phyloP scores from a whole-genome alignment of 2,113 vertebrate species.

The Tinamus guttatus region DNA sequence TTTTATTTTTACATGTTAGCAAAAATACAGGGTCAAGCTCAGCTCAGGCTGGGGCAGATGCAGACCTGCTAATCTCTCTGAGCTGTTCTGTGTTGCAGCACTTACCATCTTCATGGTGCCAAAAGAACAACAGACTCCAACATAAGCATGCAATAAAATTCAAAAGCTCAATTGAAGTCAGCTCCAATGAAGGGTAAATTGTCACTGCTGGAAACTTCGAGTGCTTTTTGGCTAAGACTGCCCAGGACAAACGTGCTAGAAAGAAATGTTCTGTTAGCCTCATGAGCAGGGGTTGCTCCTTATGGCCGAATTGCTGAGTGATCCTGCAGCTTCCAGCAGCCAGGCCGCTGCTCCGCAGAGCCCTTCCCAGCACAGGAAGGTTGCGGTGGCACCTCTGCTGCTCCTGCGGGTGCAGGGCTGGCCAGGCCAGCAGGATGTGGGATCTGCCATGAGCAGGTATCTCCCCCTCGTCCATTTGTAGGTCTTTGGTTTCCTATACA shows the following conservation, averaged over 20 bases:
- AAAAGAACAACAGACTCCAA: not conserved
- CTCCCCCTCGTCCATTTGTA: not conserved
- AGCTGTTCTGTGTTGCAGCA: not conserved
- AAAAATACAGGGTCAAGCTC: not conserved
- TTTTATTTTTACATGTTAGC: not conserved
- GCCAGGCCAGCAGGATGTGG: fast-evolving
- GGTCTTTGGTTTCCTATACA: not conserved
- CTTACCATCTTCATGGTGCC: too few species aligned
- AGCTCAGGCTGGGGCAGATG: not conserved
- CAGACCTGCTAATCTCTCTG: not conserved
- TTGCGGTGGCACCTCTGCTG: not conserved
- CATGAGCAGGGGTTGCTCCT: not conserved
- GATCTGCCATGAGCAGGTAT: fast-evolving
- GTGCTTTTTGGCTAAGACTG: not conserved
- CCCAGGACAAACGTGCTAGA: not conserved
- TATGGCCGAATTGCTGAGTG: not conserved
- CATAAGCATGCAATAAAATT: not conserved
- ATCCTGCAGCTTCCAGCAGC: not conserved
- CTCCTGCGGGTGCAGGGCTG: not conserved
- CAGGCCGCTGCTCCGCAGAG: too few species aligned
- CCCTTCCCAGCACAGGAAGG: too few species aligned
- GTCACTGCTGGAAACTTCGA: not conserved
- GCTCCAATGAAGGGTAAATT: not conserved
- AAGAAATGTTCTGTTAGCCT: not conserved
- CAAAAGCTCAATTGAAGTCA: not conserved